A percentile compares a stretch with the other conserved stretches of the same genome.
Conservation (phyloP, 2,888 invertebrate genomes). For the Heliconius charithonia region DNA sequence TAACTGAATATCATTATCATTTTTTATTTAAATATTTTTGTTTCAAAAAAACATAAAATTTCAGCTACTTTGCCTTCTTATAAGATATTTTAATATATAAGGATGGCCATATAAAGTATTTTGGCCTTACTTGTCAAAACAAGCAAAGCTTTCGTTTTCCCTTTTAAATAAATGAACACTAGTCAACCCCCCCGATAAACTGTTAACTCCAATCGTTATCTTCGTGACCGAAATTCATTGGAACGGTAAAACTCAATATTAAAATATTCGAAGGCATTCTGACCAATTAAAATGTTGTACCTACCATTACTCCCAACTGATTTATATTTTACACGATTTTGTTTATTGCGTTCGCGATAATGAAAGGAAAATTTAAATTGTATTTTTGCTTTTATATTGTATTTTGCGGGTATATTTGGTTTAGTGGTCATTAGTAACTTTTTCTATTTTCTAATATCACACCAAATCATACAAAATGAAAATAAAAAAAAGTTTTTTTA, state of each 20-base stretch:
- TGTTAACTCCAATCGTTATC: conserved; percentile 42
- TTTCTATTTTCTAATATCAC: no score
- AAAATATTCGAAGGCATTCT: conserved; percentile 59
- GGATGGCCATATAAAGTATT: conserved; percentile 1
- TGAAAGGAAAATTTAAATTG: conserved; percentile 55
- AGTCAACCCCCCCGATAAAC: conserved; percentile 42
- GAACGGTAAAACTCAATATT: conserved; percentile 55
- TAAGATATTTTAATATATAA: neutral
- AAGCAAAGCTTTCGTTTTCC: conserved; percentile 16
- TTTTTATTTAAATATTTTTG: neutral
- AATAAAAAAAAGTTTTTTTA: no score
- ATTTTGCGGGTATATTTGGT: neutral
- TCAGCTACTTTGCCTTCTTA: neutral
- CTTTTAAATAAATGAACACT: conserved; percentile 26
- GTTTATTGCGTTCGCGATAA: conserved; percentile 50
- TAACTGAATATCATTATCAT: no score
- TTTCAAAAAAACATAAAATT: neutral
- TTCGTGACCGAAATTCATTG: conserved; percentile 50
- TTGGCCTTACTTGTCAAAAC: conserved; percentile 18
- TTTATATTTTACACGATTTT: conserved; percentile 61
- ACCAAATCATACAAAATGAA: no score
- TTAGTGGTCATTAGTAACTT: neutral
- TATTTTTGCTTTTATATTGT: conserved; percentile 29
- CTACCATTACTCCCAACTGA: conserved; percentile 60
- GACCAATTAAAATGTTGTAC: conserved; percentile 60